phyloP scores from a whole-genome alignment of 2,113 vertebrate species.

The Labrus mixtus region DNA sequence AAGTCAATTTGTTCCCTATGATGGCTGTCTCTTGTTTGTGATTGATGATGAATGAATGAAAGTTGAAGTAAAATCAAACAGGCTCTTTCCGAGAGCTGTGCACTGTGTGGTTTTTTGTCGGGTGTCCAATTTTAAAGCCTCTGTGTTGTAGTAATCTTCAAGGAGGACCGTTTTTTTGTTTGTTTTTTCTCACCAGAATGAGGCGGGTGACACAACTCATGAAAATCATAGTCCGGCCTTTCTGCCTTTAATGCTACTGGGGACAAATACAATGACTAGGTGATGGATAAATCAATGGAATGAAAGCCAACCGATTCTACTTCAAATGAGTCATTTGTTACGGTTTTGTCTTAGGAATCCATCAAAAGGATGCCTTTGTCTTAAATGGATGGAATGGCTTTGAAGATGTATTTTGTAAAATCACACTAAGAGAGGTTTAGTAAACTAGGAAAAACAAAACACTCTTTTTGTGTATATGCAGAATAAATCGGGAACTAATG shows the following conservation, averaged over 20 bases:
- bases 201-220: neutral
- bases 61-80: too few relatives aligned
- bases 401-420: neutral
- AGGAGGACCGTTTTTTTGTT: neutral
- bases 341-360: too few relatives aligned
- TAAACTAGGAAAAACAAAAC: neutral
- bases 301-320: neutral
- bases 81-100: too few relatives aligned
- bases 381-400: too few relatives aligned
- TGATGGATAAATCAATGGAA: too few relatives aligned
- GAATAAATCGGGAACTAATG: neutral
- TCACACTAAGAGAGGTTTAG: neutral
- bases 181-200: neutral
- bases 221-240: neutral
- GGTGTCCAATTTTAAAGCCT: neutral
- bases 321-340: neutral
- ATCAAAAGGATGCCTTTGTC: too few relatives aligned
- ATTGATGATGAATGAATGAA: too few relatives aligned
- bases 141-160: slow-evolving; percentile 4
- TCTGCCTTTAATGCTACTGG: neutral
- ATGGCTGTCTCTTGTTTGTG: too few relatives aligned
- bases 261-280: neutral
- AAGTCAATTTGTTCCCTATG: too few relatives aligned
- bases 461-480: neutral
- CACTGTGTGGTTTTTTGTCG: too few relatives aligned